Evolutionary conservation across 2,113 vertebrate species (phyloP).

Genomic region (Scalopus aquaticus): DNA sequence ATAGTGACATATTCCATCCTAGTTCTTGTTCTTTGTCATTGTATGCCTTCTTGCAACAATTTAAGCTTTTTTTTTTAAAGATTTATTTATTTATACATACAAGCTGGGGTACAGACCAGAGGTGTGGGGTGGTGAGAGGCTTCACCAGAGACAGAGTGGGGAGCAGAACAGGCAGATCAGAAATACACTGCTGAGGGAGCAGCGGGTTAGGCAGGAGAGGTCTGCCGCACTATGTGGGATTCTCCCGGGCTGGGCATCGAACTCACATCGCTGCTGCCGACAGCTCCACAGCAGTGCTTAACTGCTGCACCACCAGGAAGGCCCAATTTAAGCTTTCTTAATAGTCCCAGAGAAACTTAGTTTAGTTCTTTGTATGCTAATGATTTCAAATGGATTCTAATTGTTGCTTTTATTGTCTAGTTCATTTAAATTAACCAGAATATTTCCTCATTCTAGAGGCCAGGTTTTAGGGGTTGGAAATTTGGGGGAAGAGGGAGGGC

Average conservation of each 20-base stretch:
- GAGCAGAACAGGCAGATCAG: no score
- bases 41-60: not conserved
- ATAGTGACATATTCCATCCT: not conserved
- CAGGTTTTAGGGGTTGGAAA: not conserved
- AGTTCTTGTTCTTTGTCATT: not conserved
- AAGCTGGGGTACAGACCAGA: no score
- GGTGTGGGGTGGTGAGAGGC: no score
- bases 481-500: not conserved
- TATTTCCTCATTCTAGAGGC: not conserved
- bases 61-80: not conserved
- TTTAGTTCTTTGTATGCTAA: not conserved
- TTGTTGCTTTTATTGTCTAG: constrained; percentile 19
- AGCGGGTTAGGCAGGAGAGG: no score
- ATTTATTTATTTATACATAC: no score
- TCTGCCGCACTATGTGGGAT: no score
- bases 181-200: no score
- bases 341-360: not conserved
- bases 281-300: no score
- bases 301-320: no score
- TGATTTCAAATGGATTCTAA: not conserved
- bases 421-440: constrained; percentile 7
- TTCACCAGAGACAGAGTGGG: no score
- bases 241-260: no score
- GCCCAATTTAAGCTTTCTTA: not conserved
- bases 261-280: no score